Conservation (phyloP, 2,888 invertebrate species). For the Odontocolon sp. region DNA sequence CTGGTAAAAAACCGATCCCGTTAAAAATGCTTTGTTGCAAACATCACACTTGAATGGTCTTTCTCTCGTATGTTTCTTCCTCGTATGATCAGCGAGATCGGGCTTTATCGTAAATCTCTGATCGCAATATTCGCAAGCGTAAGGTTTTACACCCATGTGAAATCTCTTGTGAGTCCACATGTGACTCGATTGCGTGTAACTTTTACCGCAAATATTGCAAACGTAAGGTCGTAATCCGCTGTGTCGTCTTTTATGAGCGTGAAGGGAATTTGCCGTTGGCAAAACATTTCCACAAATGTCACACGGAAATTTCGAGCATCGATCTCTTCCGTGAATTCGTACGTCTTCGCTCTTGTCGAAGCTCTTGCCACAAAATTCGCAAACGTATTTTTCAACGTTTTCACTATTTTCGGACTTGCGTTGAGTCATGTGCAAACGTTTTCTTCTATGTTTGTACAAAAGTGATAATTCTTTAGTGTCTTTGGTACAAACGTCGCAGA, state of each 20-base stretch:
- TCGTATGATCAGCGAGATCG: constrained; percentile 85
- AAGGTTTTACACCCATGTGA: constrained; percentile 86
- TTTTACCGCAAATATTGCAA: constrained; percentile 76
- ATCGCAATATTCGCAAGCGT: constrained; percentile 84
- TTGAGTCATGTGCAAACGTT: constrained; percentile 81
- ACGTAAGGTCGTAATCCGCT: constrained; percentile 74
- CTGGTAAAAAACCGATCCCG: constrained; percentile 85
- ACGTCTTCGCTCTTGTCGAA: constrained; percentile 65
- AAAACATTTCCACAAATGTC: constrained; percentile 71
- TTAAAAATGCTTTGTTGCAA: constrained; percentile 84
- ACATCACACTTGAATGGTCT: constrained; percentile 85
- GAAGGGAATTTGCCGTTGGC: constrained; percentile 71
- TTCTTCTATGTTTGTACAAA: constrained; percentile 84
- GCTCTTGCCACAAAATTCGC: constrained; percentile 83
- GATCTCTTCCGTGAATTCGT: constrained; percentile 66
- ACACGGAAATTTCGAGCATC: constrained; percentile 73
- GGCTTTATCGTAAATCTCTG: constrained; percentile 85
- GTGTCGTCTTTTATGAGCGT: constrained; percentile 74
- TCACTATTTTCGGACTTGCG: constrained; percentile 74
- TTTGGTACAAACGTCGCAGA: constrained; percentile 81
- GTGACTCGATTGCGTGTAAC: constrained; percentile 84
- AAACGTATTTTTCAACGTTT: constrained; percentile 70
- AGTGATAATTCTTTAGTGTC: constrained; percentile 82
- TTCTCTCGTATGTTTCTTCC: constrained; percentile 86
- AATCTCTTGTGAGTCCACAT: constrained; percentile 86